These are phyloP conservation scores for Hiodon tergisus DNA, from an alignment of 2,113 vertebrate genomes.

Conservation along the genomic window DNA sequence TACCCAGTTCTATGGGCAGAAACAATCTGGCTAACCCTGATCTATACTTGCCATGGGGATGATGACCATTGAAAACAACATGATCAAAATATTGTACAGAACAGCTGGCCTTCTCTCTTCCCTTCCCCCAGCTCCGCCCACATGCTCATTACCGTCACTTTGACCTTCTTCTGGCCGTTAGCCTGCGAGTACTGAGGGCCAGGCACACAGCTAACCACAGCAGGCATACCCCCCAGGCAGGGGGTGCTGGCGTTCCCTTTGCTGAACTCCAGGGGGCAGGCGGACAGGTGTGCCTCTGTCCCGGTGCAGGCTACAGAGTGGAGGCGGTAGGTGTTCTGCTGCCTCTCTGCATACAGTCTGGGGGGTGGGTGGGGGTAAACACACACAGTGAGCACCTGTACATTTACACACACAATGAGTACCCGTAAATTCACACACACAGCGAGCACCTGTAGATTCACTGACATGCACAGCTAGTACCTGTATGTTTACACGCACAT, in stretches of 20 bases:
- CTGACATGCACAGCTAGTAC: too few species aligned
- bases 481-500: too few species aligned
- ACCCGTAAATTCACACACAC: too few species aligned
- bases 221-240: conserved; percentile 71
- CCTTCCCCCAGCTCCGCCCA: background rate
- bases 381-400: background rate
- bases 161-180: conserved; percentile 62
- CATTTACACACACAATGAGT: too few species aligned
- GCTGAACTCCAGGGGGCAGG: conserved; percentile 81
- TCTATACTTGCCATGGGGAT: background rate
- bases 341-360: conserved; percentile 77
- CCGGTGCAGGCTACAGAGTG: conserved; percentile 82
- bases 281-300: conserved; percentile 82
- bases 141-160: conserved; percentile 48
- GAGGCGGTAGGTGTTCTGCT: conserved; percentile 73
- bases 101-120: background rate
- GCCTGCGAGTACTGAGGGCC: conserved; percentile 67
- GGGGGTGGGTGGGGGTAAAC: background rate
- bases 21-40: background rate
- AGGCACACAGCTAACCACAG: conserved; percentile 79
- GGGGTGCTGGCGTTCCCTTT: conserved; percentile 62
- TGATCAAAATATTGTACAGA: too few species aligned
- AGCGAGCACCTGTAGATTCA: too few species aligned
- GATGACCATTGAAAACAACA: too few species aligned
- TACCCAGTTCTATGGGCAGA: background rate